Conservation (phyloP, 2,113 vertebrate genomes). For the Syngnathus scovelli region DNA sequence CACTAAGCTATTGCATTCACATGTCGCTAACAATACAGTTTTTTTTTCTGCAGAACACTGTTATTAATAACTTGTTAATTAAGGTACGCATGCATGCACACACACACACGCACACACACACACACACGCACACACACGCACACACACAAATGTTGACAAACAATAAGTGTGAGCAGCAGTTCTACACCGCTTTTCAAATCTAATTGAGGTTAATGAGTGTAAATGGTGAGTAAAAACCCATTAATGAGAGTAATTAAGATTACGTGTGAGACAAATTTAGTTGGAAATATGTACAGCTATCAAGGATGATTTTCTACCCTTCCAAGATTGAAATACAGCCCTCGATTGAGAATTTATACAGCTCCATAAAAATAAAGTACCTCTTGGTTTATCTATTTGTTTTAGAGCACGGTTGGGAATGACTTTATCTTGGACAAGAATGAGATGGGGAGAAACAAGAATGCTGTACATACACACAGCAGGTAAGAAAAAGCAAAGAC, state of each 20-base stretch:
- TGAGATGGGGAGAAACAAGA: not conserved
- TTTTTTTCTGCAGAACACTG: slow-evolving; percentile 56
- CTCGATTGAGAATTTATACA: slow-evolving; percentile 27
- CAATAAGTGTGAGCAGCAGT: slow-evolving; percentile 41
- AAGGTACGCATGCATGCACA: slow-evolving; percentile 31
- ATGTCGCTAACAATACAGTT: slow-evolving; percentile 48
- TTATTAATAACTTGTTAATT: slow-evolving; percentile 65
- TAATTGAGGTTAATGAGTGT: slow-evolving; percentile 74
- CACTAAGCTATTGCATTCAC: slow-evolving; percentile 1
- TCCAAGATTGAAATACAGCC: slow-evolving; percentile 16
- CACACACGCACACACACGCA: slow-evolving; percentile 33
- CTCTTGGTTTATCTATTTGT: slow-evolving; percentile 20
- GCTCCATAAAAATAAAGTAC: slow-evolving; percentile 18
- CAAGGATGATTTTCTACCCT: slow-evolving; percentile 33
- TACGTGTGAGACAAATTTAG: slow-evolving; percentile 26
- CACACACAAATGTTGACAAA: slow-evolving; percentile 40
- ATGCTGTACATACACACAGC: not conserved
- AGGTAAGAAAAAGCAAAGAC: slow-evolving; percentile 3
- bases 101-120: slow-evolving; percentile 7
- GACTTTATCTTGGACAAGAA: slow-evolving; percentile 5
- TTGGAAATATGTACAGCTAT: slow-evolving; percentile 32
- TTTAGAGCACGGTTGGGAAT: slow-evolving; percentile 20
- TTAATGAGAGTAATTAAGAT: slow-evolving; percentile 65
- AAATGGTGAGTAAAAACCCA: slow-evolving; percentile 66
- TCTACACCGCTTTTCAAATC: slow-evolving; percentile 51